Evolutionary conservation across 2,888 invertebrate genomes (phyloP).

Genomic region (Caenorhabditis afra): DNA sequence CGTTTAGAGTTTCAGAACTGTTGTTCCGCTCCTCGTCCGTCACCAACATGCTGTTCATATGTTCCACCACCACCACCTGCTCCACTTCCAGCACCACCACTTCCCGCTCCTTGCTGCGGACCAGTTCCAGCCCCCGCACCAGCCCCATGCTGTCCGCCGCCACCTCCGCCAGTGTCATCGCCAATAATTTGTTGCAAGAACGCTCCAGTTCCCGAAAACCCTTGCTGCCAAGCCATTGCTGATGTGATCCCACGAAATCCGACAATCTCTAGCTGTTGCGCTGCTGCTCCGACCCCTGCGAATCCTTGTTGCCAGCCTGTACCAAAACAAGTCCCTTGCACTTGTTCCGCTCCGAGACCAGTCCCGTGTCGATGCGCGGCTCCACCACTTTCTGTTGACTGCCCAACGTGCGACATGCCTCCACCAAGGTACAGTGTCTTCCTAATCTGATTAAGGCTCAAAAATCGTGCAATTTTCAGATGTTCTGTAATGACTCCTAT

Average conservation of each 20-base stretch:
- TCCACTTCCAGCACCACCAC: slow-evolving; percentile 39
- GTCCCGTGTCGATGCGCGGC: slow-evolving; percentile 67
- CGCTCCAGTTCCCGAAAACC: slow-evolving; percentile 68
- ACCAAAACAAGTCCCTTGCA: slow-evolving; percentile 50
- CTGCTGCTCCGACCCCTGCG: slow-evolving; percentile 55
- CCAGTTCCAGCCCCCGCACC: slow-evolving; percentile 42
- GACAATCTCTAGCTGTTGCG: slow-evolving; percentile 53
- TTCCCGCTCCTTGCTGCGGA: slow-evolving; percentile 47
- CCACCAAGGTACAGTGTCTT: slow-evolving; percentile 45
- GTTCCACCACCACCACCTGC: slow-evolving; percentile 47
- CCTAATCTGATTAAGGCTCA: neutral
- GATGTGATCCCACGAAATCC: slow-evolving; percentile 46
- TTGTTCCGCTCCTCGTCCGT: slow-evolving; percentile 62
- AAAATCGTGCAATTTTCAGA: slow-evolving; percentile 25
- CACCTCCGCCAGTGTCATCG: slow-evolving; percentile 48
- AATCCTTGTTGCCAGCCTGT: slow-evolving; percentile 65
- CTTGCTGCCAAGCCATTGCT: slow-evolving; percentile 64
- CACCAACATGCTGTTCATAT: slow-evolving; percentile 58
- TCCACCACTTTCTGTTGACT: slow-evolving; percentile 50
- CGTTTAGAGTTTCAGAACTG: slow-evolving; percentile 45
- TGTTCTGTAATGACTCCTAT: slow-evolving; percentile 58
- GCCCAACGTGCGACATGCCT: slow-evolving; percentile 62
- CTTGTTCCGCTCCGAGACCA: slow-evolving; percentile 65
- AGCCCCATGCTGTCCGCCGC: slow-evolving; percentile 35
- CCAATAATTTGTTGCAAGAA: slow-evolving; percentile 64